Conservation (phyloP, 2,113 vertebrate species). For the Hippocampus comes region DNA sequence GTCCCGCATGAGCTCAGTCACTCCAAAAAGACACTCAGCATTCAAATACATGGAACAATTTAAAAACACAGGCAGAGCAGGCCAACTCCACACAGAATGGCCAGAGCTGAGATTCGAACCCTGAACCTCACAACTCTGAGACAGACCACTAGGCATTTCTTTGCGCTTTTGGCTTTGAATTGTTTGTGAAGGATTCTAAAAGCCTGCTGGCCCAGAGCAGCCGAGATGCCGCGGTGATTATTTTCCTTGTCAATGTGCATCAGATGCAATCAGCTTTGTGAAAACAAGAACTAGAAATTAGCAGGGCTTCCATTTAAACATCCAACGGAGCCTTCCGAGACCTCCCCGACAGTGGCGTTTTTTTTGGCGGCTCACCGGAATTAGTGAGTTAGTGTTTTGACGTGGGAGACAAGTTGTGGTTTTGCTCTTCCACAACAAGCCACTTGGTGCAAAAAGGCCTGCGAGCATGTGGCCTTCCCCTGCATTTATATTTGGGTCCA, state of each 20-base stretch:
- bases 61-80: too few relatives aligned
- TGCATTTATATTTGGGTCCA: too few relatives aligned
- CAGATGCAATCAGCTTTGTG: not conserved
- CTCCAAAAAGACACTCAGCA: too few relatives aligned
- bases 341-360: slow-evolving; percentile 35
- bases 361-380: slow-evolving; percentile 40
- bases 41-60: too few relatives aligned
- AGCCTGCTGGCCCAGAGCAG: slow-evolving; percentile 3
- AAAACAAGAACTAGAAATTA: slow-evolving; percentile 37
- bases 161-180: not conserved
- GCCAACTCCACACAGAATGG: too few relatives aligned
- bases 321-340: slow-evolving; percentile 8
- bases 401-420: slow-evolving; percentile 29
- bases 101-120: too few relatives aligned
- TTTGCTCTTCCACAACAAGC: slow-evolving; percentile 43
- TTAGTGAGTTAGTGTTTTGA: slow-evolving; percentile 44
- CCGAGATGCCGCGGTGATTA: slow-evolving; percentile 12
- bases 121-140: too few relatives aligned
- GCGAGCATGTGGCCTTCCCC: too few relatives aligned
- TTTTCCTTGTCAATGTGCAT: slow-evolving; percentile 33
- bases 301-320: slow-evolving; percentile 35
- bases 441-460: slow-evolving; percentile 19
- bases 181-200: not conserved
- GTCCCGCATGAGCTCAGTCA: too few relatives aligned
- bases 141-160: not conserved